Evolutionary conservation across 1,140 invertebrate genomes (phyloP), one percentile per base, ranked within the genome.

Genomic region (Cydia pomonella): DNA sequence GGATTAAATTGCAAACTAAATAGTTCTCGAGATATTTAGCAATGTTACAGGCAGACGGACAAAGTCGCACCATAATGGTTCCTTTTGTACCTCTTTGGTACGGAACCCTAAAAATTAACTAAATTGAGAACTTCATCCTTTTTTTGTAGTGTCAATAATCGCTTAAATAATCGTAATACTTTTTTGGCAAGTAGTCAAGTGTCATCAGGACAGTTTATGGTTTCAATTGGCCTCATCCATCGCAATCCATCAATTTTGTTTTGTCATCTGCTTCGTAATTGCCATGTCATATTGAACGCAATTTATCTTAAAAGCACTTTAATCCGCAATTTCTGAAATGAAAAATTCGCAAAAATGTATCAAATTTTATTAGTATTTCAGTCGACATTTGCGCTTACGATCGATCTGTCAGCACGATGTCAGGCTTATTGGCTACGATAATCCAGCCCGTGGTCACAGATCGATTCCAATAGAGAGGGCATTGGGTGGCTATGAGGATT

Each of bases 181-280:
- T 59, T 69, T 59, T 69, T 69, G 64, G 64, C 27, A 33, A 18
- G 27, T 33, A 13, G 29, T 33, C 64, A 69, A 69, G n/a, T 33
- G 25, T 1, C 64, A 33, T 69, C n/a, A 13, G 16, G 16, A 38
- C 64, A 25, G 13, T 69, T 69, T 69, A 69, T 33, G 64, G 29
- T 33, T 69, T 69, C 27, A 69, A 33, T 69, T 69, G 29, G 29
- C n/a, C 27, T 1, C 27, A 69, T 69, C 64, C 16, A 23, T 69
- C 64, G 41, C 29, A 33, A 38, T 69, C 64, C 64, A 69, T 69
- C 64, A 69, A 38, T 69, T 69, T 38, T 38, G 41, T 44, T 25
- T 33, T 69, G 27, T 69, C 29, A 41, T 38, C 53, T 38, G 64
- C 63, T 38, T 41, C 53, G 53, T 59, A 59, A 59, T 59, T 59